Evolutionary conservation across 2,797 vertebrate genomes (phyloP).

Genomic region (Erpetoichthys calabaricus): DNA sequence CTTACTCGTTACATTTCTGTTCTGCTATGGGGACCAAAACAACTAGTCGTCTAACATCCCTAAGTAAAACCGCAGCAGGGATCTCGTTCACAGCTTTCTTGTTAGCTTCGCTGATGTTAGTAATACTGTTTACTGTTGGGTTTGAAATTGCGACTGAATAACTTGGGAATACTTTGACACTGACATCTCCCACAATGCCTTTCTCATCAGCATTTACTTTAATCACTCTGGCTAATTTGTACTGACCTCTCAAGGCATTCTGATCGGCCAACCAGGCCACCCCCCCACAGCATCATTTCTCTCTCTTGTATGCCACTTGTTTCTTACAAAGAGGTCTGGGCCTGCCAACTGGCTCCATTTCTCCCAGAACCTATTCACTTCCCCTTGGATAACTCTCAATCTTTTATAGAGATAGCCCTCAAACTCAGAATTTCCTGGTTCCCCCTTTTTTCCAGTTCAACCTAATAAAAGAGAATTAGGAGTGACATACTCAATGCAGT

Average conservation of each 20-base stretch:
- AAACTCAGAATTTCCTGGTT: slow-evolving; percentile 10
- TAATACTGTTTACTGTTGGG: neutral
- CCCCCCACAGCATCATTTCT: slow-evolving; percentile 9
- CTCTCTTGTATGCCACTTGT: no score
- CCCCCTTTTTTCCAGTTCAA: slow-evolving; percentile 5
- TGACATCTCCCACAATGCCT: slow-evolving; percentile 5
- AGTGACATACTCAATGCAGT: slow-evolving; percentile 12
- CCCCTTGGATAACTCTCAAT: slow-evolving; percentile 12
- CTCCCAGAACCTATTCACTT: slow-evolving; percentile 14
- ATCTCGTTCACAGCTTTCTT: slow-evolving; percentile 2
- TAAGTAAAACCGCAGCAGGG: slow-evolving; percentile 11
- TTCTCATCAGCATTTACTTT: slow-evolving; percentile 7
- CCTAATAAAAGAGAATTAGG: slow-evolving; percentile 10
- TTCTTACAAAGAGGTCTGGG: slow-evolving; percentile 15
- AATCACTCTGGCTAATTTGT: no score
- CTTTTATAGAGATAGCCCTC: slow-evolving; percentile 14
- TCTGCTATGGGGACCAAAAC: slow-evolving; percentile 15
- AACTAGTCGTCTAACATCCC: slow-evolving; percentile 7
- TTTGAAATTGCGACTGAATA: slow-evolving; percentile 10
- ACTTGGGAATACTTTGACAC: slow-evolving; percentile 6
- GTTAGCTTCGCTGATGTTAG: neutral
- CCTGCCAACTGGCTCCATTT: slow-evolving; percentile 15
- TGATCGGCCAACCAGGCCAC: no score
- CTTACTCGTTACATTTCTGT: neutral
- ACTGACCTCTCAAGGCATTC: no score